phyloP scores from a whole-genome alignment of 2,113 vertebrate genomes.

The Sturnira hondurensis region DNA sequence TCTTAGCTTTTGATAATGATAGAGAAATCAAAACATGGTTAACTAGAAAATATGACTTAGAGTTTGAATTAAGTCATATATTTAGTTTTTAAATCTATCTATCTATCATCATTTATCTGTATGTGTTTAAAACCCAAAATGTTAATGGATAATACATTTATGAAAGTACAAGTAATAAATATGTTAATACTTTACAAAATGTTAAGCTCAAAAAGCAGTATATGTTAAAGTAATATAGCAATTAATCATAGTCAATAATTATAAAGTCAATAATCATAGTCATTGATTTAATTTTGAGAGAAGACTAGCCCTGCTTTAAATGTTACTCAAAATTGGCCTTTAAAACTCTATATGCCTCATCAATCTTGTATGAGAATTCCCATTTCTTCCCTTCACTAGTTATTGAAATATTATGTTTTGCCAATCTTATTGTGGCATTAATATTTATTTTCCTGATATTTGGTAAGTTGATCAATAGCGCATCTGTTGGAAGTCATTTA shows the following conservation, averaged over 20 bases:
- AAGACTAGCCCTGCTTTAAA: not conserved
- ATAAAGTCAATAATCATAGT: not conserved
- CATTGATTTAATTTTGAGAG: not conserved
- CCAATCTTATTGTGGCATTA: not conserved
- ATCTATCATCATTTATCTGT: not conserved
- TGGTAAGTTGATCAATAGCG: not conserved
- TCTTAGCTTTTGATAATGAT: not conserved
- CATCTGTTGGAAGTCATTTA: not conserved
- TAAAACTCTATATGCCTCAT: not conserved
- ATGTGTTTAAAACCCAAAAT: not conserved
- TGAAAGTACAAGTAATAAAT: not conserved
- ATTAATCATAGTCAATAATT: not conserved
- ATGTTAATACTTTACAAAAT: not conserved
- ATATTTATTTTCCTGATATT: not conserved
- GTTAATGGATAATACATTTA: not conserved
- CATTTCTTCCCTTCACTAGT: not conserved
- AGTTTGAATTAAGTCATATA: not conserved
- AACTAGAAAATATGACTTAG: not conserved
- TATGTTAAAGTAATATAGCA: not conserved
- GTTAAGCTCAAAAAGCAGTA: not conserved
- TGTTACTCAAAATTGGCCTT: not conserved
- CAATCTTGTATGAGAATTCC: slow-evolving; percentile 7
- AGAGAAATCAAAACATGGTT: not conserved
- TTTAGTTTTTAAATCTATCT: not conserved
- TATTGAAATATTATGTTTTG: not conserved